These are phyloP conservation scores for Rhinophrynus dorsalis DNA, from an alignment of 2,797 vertebrate genomes.

Conservation along the genomic window DNA sequence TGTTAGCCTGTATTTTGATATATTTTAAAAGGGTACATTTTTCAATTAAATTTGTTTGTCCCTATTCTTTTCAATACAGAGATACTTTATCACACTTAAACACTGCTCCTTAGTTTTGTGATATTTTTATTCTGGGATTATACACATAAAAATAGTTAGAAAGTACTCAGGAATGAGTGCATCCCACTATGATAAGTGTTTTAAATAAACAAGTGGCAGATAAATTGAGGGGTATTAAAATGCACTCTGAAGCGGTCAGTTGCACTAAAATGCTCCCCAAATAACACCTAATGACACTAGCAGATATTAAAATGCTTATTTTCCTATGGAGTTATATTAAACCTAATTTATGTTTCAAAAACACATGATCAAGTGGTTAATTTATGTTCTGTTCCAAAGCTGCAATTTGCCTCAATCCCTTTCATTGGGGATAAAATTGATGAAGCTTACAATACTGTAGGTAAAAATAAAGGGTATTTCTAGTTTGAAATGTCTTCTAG, in stretches of 20 bases:
- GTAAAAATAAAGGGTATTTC: constrained; percentile 12
- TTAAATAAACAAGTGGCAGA: too few relatives aligned
- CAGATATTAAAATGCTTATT: constrained; percentile 41
- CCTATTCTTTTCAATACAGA: too few relatives aligned
- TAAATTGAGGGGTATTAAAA: too few relatives aligned
- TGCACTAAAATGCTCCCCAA: constrained; percentile 24
- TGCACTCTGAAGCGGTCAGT: constrained; percentile 35
- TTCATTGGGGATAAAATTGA: background rate
- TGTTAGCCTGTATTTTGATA: too few relatives aligned
- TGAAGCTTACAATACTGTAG: constrained; percentile 13
- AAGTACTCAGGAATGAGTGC: too few relatives aligned
- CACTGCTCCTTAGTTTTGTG: too few relatives aligned
- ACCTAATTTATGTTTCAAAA: constrained; percentile 34
- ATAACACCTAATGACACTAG: constrained; percentile 24
- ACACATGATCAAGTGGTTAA: constrained; percentile 30
- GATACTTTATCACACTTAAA: too few relatives aligned
- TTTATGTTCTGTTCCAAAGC: constrained; percentile 35
- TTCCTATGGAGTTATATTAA: constrained; percentile 31
- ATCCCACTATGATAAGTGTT: too few relatives aligned
- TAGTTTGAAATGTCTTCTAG: constrained; percentile 33
- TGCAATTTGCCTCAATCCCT: constrained; percentile 26
- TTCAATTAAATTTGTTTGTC: too few relatives aligned
- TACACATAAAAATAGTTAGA: too few relatives aligned
- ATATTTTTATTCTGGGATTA: too few relatives aligned
- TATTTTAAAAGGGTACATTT: too few relatives aligned